Evolutionary conservation across 30 jellyfish, hydroid and myxozoan genomes (phyloP).

Genomic region (Nemopilema nomurai): DNA sequence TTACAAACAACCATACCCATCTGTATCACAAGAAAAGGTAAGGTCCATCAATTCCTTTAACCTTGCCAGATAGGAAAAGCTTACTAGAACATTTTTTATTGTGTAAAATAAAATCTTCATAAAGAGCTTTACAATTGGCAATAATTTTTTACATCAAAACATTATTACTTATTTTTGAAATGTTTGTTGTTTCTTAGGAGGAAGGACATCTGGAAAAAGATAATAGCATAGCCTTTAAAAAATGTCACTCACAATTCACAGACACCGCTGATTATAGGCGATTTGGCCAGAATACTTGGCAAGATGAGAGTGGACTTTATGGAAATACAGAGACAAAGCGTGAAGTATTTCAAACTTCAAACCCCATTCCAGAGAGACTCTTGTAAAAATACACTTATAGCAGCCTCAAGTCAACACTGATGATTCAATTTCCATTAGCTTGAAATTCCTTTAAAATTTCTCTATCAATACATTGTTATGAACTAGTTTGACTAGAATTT

Average conservation of each 20-base stretch:
- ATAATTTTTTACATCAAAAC: too few species aligned
- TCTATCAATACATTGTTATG: not conserved
- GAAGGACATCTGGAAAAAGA: slow-evolving; percentile 38
- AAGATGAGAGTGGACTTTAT: slow-evolving; percentile 82
- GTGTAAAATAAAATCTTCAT: too few species aligned
- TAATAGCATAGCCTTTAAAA: slow-evolving; percentile 65
- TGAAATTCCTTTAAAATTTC: not conserved
- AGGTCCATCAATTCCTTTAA: too few species aligned
- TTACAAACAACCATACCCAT: slow-evolving; percentile 73
- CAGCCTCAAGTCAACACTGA: not conserved
- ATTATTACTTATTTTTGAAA: too few species aligned
- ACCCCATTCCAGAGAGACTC: slow-evolving; percentile 87
- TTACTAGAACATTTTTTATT: too few species aligned
- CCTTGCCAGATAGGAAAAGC: too few species aligned
- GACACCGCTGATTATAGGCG: slow-evolving; percentile 91
- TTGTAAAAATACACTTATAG: slow-evolving; percentile 12
- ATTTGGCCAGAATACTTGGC: slow-evolving; percentile 90
- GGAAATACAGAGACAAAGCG: slow-evolving; percentile 71
- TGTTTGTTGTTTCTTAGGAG: not conserved
- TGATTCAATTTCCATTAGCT: not conserved
- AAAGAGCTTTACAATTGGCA: too few species aligned
- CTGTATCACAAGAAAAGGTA: slow-evolving; percentile 24
- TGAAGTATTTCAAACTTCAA: slow-evolving; percentile 45
- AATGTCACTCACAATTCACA: slow-evolving; percentile 90
- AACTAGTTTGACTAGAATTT: slow-evolving; percentile 20